Evolutionary conservation across 92 coral and sea anemone genomes (phyloP).

Genomic region (Montipora capitata): DNA sequence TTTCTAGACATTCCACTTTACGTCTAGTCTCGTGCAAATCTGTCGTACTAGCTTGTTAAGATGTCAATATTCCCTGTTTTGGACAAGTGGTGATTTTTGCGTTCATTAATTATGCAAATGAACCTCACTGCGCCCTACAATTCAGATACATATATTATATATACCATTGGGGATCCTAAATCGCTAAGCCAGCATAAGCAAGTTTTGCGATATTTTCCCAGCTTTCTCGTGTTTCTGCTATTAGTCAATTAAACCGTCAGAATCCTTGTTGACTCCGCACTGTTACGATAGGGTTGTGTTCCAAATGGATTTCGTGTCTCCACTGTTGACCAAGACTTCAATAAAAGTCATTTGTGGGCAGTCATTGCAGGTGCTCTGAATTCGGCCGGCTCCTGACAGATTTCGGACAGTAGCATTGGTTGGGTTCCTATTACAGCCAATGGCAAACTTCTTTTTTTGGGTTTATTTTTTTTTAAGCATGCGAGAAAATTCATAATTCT

Average conservation of each 20-base stretch:
- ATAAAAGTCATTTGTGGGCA: background rate
- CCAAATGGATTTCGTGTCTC: background rate
- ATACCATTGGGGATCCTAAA: no score
- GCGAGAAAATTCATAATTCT: background rate
- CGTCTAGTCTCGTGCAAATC: background rate
- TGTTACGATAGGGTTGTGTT: no score
- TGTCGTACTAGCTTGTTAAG: background rate
- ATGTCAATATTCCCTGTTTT: background rate
- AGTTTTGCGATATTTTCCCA: no score
- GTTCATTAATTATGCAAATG: background rate
- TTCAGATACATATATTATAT: no score
- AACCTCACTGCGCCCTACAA: background rate
- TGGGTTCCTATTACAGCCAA: constrained; percentile 24
- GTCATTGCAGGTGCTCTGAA: constrained; percentile 20
- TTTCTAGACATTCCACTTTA: constrained; percentile 6
- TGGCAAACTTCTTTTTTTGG: background rate
- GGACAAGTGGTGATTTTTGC: background rate
- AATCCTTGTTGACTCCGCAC: background rate
- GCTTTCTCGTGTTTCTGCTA: no score
- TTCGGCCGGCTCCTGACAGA: background rate
- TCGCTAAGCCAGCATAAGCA: background rate
- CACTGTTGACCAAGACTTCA: background rate
- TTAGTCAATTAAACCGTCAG: no score
- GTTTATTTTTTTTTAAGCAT: background rate
- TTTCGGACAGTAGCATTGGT: background rate